Percentiles rank a stretch among this genome's conserved stretches.
These are phyloP conservation scores for Psittacula echo DNA, from an alignment of 2,797 vertebrate genomes.

Conservation along the genomic window DNA sequence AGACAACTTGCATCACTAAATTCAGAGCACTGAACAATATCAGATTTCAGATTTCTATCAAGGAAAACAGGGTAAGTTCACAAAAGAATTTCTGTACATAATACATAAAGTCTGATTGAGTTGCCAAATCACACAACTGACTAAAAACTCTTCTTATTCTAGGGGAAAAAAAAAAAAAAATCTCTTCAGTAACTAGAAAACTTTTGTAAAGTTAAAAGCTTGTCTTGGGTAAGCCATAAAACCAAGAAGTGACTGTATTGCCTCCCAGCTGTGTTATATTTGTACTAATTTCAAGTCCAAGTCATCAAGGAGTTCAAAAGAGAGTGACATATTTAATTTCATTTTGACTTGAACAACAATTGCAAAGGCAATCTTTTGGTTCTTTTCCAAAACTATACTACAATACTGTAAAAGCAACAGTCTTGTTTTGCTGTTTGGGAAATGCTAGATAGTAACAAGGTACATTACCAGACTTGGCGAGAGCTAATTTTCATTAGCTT, in stretches of 20 bases:
- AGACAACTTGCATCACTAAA: not conserved
- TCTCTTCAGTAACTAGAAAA: not conserved
- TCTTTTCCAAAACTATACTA: constrained; percentile 11
- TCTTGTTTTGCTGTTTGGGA: not conserved
- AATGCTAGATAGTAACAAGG: constrained; percentile 13
- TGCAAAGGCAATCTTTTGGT: not conserved
- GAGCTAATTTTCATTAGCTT: constrained; percentile 57
- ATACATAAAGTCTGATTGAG: not conserved
- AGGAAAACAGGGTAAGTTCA: not conserved
- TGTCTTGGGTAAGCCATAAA: not conserved
- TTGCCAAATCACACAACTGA: not conserved
- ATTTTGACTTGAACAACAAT: constrained; percentile 23
- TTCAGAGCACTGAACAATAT: not conserved
- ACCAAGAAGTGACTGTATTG: not conserved
- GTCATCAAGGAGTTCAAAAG: not conserved
- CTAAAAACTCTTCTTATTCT: not conserved
- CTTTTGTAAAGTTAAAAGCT: not conserved
- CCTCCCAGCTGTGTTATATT: not conserved
- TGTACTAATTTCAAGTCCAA: not conserved
- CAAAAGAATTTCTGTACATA: not conserved
- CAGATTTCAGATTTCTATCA: not conserved
- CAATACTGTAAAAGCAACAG: not conserved
- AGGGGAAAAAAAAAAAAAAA: not conserved
- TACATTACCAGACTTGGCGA: not conserved
- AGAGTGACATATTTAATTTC: not conserved